Percentiles rank a stretch among this genome's conserved stretches.
These are phyloP conservation scores for cattle (Bos taurus) DNA, from an alignment of 2,113 vertebrate species.

Conservation along the genomic window ARS-UCD2.0 NC_037335.1:106530501-106531000, in stretches of 20 bases:
- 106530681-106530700: not conserved
- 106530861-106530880: not conserved
- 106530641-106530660: not conserved
- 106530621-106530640: not conserved
- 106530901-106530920: not conserved
- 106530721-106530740: not conserved
- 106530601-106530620: not conserved
- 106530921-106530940: not conserved
- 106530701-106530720: not conserved
- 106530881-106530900: not conserved
- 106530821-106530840: not conserved
- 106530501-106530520: too few species aligned
- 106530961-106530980: not conserved
- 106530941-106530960: not conserved
- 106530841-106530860: not conserved
- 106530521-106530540: not conserved
- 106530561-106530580: rapidly evolving
- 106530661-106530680: not conserved
- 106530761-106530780: not conserved
- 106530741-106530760: not conserved
- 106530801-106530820: not conserved
- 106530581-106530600: rapidly evolving
- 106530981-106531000: too few species aligned
- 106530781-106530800: not conserved
- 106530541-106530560: not conserved